Base-by-base conservation (phyloP, 23 tunicate species). In the Halocynthia roretzi region DNA sequence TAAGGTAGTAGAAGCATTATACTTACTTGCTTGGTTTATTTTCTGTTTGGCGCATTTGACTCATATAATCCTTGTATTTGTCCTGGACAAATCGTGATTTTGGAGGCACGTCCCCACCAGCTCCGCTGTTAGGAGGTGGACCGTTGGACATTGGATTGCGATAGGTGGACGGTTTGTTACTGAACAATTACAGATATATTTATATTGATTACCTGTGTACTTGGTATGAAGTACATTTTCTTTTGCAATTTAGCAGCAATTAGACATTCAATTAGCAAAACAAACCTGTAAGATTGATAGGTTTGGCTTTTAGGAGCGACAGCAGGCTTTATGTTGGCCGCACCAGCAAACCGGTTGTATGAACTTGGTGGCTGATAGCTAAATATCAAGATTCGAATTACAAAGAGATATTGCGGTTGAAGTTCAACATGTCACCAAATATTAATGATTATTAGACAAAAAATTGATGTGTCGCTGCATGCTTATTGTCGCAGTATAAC, bases 301-400 rank as follows among this genome's bases (percentile, higher is more conserved):
- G 94, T 82, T 83, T 56, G 96, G 84, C 56, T 78, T 15, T 65
- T 65, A 9, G 22, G 70, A 65, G 19, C 48, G 5, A 8, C 48
- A 65, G 19, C 82, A 20, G 68, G 52, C 55, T 77, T 85, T 9
- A 65, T 14, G 15, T 80, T 81, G 9, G 77, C 64, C n/a, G 85
- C 79, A 5, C 96, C 96, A 7, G 96, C 85, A 63, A 89, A 89
- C 62, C 96, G 50, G 82, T 83, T 89, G 83, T 89, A 89, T 48
- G 81, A 22, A 23, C 48, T 56, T 57, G 76, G 12, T n/a, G 64
- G 57, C 50, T 49, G 54, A 44, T 40, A 54, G 54, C 76, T 50
- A 23, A 50, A 71, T 15, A 67, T 17, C 17, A 22, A 31, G 44
- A 31, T 31, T 31, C 4, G 44, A 31, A 31, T 31, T 31, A 31